phyloP scores from a whole-genome alignment of 2,797 vertebrate species.

The Fistularia commersonii region DNA sequence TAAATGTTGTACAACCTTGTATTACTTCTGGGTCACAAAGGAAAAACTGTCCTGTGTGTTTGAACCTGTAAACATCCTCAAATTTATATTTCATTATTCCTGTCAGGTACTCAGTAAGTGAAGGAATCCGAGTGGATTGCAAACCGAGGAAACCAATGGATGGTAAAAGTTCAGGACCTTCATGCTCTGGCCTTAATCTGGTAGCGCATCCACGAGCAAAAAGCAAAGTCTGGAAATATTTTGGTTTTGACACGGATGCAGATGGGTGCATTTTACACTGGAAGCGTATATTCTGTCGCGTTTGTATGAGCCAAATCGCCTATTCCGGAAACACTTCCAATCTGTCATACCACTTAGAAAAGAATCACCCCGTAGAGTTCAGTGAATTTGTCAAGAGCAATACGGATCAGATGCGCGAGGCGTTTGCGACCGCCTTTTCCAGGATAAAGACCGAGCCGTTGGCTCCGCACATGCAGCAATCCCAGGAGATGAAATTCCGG shows the following conservation, averaged over 20 bases:
- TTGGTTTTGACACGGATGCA: conserved; percentile 87
- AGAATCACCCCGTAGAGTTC: conserved; percentile 85
- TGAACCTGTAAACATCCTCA: conserved; percentile 54
- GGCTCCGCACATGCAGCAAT: conserved; percentile 55
- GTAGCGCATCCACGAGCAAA: conserved; percentile 89
- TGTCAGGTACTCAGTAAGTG: conserved; percentile 81
- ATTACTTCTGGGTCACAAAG: too few relatives aligned
- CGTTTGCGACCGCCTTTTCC: conserved; percentile 78
- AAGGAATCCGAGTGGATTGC: conserved; percentile 71
- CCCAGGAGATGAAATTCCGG: conserved; percentile 68
- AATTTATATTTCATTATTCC: conserved; percentile 81
- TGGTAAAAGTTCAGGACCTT: conserved; percentile 75
- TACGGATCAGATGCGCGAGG: conserved; percentile 83
- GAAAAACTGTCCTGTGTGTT: conserved; percentile 27
- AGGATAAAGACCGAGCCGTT: conserved; percentile 78
- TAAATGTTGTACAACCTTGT: neutral
- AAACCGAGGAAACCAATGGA: conserved; percentile 78
- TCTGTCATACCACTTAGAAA: conserved; percentile 88
- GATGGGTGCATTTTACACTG: conserved; percentile 89
- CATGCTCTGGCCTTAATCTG: conserved; percentile 81
- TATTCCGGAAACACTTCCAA: conserved; percentile 91
- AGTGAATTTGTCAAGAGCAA: conserved; percentile 86
- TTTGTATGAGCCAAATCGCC: conserved; percentile 87
- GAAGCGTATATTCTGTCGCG: conserved; percentile 88
- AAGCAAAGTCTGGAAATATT: conserved; percentile 93